Evolutionary conservation across 2,888 invertebrate species (phyloP).

Genomic region (Gymnosoma rotundatum): DNA sequence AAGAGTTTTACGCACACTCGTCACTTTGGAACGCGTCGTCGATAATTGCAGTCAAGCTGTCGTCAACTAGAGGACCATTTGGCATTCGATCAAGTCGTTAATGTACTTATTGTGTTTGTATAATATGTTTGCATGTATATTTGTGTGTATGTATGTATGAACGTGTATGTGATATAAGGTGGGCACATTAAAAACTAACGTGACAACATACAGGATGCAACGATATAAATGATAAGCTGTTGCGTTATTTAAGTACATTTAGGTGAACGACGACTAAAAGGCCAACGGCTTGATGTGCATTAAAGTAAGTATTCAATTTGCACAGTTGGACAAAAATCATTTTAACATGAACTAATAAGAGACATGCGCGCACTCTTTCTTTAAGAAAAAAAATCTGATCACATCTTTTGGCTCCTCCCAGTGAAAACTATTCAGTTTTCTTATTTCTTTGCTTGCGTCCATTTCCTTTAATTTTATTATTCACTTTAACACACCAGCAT

Average conservation of each 20-base stretch:
- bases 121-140: too few relatives aligned
- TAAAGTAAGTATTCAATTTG: conserved; percentile 6
- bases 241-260: conserved; percentile 54
- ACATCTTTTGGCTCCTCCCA: background rate
- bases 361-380: conserved; percentile 8
- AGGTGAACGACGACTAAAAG: conserved; percentile 48
- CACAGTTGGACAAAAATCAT: conserved; percentile 21
- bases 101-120: conserved; percentile 48
- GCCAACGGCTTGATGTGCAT: background rate
- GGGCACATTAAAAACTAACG: conserved; percentile 68
- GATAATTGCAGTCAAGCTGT: conserved; percentile 70
- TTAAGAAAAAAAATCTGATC: background rate
- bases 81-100: conserved; percentile 70
- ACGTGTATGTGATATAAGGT: conserved; percentile 37
- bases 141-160: conserved; percentile 3
- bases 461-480: background rate
- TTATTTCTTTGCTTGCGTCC: background rate
- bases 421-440: background rate
- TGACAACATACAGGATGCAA: conserved; percentile 69
- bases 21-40: conserved; percentile 66
- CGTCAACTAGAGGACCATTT: conserved; percentile 67
- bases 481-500: conserved; percentile 18
- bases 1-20: conserved; percentile 62
- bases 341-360: conserved; percentile 14
- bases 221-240: conserved; percentile 57